Conservation (phyloP, 2,888 invertebrate species). For the Zhuqinia jingwanae region DNA sequence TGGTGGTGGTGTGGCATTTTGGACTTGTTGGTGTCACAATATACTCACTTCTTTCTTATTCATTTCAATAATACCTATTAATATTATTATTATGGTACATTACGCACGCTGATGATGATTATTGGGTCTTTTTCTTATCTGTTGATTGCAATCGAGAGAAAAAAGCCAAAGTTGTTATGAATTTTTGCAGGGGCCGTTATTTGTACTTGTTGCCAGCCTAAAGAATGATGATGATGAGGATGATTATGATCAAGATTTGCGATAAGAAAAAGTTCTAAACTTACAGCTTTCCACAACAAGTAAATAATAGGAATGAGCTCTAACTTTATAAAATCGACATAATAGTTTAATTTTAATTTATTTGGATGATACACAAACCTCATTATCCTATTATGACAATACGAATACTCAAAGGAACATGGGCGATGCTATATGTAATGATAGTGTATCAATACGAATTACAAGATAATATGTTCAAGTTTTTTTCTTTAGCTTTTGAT, state of each 20-base stretch:
- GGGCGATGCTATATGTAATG: slow-evolving; percentile 46
- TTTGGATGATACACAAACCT: slow-evolving; percentile 58
- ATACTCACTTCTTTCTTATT: not conserved
- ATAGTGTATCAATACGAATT: not conserved
- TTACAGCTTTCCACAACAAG: not conserved
- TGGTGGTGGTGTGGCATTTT: slow-evolving; percentile 16
- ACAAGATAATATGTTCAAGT: not conserved
- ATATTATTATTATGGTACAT: slow-evolving; percentile 6
- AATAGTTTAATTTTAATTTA: slow-evolving; percentile 45
- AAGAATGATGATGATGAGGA: not conserved
- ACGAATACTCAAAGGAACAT: slow-evolving; percentile 16
- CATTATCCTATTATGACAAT: slow-evolving; percentile 61
- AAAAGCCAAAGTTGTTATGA: slow-evolving; percentile 36
- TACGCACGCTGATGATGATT: slow-evolving; percentile 26
- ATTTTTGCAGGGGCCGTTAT: not conserved
- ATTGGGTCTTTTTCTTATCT: slow-evolving; percentile 21
- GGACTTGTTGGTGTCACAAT: slow-evolving; percentile 9
- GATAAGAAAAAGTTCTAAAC: slow-evolving; percentile 18
- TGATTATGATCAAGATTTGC: not conserved
- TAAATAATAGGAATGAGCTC: not conserved
- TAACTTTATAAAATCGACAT: slow-evolving; percentile 22
- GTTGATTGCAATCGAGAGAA: not conserved
- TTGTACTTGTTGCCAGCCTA: not conserved
- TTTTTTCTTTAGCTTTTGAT: not conserved
- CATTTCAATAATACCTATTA: not conserved